phyloP scores from a whole-genome alignment of 2,113 vertebrate genomes.

The Gallinago media region DNA sequence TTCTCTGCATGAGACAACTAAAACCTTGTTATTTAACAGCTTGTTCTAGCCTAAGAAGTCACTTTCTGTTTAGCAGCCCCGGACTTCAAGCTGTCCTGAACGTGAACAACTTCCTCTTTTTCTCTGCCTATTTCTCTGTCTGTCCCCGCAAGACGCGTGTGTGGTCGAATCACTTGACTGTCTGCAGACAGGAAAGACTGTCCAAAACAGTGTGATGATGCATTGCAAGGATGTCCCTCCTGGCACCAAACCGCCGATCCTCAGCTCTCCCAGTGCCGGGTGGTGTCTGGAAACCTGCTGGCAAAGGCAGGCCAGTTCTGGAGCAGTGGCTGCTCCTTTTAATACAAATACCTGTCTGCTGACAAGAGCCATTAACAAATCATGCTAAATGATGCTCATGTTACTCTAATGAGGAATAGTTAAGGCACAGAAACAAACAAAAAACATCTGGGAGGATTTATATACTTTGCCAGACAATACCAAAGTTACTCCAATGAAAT shows the following conservation, averaged over 20 bases:
- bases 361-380: too few relatives aligned
- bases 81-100: not conserved
- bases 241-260: not conserved
- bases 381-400: not conserved
- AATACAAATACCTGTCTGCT: too few relatives aligned
- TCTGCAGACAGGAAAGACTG: not conserved
- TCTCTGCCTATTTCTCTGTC: not conserved
- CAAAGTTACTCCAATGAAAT: not conserved
- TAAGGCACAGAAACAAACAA: not conserved
- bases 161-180: constrained; percentile 17
- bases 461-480: not conserved
- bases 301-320: not conserved
- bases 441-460: not conserved
- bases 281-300: not conserved
- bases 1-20: not conserved
- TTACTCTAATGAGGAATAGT: not conserved
- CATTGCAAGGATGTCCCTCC: not conserved
- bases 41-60: not conserved
- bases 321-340: not conserved
- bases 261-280: rapidly evolving
- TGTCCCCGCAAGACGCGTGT: not conserved
- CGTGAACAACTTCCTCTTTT: not conserved
- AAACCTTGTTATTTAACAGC: not conserved
- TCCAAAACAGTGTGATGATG: not conserved
- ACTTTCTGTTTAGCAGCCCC: not conserved